Evolutionary conservation across 2,113 vertebrate genomes (phyloP).

Genomic region (Naja naja): DNA sequence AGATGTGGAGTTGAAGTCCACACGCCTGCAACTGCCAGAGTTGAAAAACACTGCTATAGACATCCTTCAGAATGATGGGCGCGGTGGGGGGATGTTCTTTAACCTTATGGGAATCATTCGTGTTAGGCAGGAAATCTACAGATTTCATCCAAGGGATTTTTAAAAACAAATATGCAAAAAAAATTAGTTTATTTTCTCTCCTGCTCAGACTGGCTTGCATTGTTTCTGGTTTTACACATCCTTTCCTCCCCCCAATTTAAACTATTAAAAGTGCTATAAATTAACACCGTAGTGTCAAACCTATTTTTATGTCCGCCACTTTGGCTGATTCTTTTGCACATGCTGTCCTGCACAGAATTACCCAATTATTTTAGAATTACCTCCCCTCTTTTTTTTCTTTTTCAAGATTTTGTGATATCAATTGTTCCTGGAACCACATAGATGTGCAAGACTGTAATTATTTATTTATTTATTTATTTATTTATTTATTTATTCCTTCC

Average conservation of each 20-base stretch:
- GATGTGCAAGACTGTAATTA: no score
- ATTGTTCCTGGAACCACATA: no score
- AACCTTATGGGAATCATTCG: not conserved
- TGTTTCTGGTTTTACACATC: not conserved
- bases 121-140: not conserved
- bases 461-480: no score
- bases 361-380: no score
- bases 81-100: not conserved
- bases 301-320: conserved; percentile 34
- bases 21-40: not conserved
- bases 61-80: no score
- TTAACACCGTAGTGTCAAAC: conserved; percentile 54
- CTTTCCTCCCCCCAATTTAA: not conserved
- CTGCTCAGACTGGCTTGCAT: not conserved
- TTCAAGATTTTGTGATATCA: no score
- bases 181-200: not conserved
- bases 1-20: not conserved
- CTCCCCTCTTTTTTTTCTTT: no score
- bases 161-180: not conserved
- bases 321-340: no score
- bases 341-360: no score
- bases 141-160: not conserved
- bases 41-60: not conserved
- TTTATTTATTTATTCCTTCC: no score
- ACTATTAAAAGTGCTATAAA: conserved; percentile 33